These are phyloP conservation scores for Volucella inflata DNA, from an alignment of 2,888 invertebrate species.

Conservation along the genomic window DNA sequence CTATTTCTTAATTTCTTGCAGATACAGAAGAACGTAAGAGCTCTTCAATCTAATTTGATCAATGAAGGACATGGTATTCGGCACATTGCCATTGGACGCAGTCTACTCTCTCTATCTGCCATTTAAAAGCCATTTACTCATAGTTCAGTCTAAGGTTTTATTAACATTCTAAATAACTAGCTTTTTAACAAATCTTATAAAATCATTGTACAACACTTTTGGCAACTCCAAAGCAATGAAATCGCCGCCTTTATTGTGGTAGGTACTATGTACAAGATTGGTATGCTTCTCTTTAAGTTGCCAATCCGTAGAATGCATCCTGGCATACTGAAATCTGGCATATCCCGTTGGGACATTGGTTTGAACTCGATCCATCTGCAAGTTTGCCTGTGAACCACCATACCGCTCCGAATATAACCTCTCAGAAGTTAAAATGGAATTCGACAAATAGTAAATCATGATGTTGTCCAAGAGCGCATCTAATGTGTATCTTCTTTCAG, in stretches of 20 bases:
- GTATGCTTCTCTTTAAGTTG: slow-evolving; percentile 86
- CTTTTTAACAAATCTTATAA: slow-evolving; percentile 80
- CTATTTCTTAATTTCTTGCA: too few species aligned
- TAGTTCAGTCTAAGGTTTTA: too few species aligned
- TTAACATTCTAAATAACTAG: too few species aligned
- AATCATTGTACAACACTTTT: slow-evolving; percentile 87
- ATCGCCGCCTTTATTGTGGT: slow-evolving; percentile 84
- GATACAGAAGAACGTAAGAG: too few species aligned
- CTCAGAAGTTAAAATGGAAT: slow-evolving; percentile 88
- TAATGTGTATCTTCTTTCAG: slow-evolving; percentile 85
- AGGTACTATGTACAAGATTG: slow-evolving; percentile 89
- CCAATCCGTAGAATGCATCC: slow-evolving; percentile 86
- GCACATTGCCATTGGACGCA: too few species aligned
- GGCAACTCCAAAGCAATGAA: slow-evolving; percentile 89
- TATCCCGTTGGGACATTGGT: slow-evolving; percentile 89
- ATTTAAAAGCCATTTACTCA: too few species aligned
- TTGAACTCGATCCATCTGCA: slow-evolving; percentile 85
- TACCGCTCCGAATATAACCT: slow-evolving; percentile 88
- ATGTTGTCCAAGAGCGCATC: slow-evolving; percentile 88
- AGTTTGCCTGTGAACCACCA: slow-evolving; percentile 74
- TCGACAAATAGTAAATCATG: slow-evolving; percentile 91
- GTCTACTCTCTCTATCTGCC: too few species aligned
- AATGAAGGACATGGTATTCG: too few species aligned
- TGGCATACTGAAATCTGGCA: slow-evolving; percentile 89
- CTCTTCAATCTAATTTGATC: too few species aligned